phyloP scores from a whole-genome alignment of 1,140 invertebrate genomes.

The Reticulitermes speratus region DNA sequence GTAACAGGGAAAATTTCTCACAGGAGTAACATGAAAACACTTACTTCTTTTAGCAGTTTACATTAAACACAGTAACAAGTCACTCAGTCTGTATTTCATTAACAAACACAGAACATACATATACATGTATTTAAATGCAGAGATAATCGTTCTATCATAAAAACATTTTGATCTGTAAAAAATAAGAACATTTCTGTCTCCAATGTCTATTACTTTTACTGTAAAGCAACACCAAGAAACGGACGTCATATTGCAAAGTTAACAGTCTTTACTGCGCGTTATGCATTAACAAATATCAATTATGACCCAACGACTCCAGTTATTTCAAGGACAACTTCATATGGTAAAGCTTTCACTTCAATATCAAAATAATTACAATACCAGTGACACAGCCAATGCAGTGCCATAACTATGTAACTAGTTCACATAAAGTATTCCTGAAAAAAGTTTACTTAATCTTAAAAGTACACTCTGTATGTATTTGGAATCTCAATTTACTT shows the following conservation, averaged over 20 bases:
- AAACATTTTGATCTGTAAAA: not conserved
- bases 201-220: not conserved
- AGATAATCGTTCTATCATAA: not conserved
- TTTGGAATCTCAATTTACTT: no score
- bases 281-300: not conserved
- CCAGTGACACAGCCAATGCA: not conserved
- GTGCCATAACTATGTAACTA: no score
- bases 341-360: not conserved
- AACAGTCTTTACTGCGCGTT: not conserved
- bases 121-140: not conserved
- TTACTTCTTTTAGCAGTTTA: not conserved
- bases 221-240: not conserved
- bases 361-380: slow-evolving; percentile 16
- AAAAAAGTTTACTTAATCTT: no score
- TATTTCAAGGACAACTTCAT: not conserved
- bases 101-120: not conserved
- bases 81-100: not conserved
- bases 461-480: no score
- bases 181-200: not conserved
- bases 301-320: not conserved
- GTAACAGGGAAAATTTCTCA: slow-evolving; percentile 11
- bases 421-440: no score
- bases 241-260: not conserved
- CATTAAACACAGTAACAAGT: slow-evolving; percentile 17
- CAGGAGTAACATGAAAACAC: slow-evolving; percentile 7